These are phyloP conservation scores for Drosophila baimaii DNA, from an alignment of 1,140 invertebrate genomes.

Conservation along the genomic window DNA sequence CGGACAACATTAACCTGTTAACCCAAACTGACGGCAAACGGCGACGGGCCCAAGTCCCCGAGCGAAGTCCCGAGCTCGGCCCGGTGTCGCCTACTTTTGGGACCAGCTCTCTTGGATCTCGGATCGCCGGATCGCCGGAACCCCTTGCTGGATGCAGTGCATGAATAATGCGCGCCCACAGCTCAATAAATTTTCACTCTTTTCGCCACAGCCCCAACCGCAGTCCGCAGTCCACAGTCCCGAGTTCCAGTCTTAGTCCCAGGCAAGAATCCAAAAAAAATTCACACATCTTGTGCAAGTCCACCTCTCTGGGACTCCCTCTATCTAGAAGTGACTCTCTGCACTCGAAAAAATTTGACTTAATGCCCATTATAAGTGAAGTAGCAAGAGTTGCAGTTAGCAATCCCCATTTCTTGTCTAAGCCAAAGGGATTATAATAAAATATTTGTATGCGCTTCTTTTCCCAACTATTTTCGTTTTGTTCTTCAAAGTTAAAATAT, in stretches of 20 bases:
- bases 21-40: constrained; percentile 77
- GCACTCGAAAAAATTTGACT: constrained; percentile 14
- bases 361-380: background rate
- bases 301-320: constrained; percentile 22
- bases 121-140: constrained; percentile 21
- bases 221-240: constrained; percentile 8
- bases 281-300: constrained; percentile 74
- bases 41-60: constrained; percentile 55
- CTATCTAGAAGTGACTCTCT: constrained; percentile 9
- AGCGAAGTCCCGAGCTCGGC: constrained; percentile 48
- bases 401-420: background rate
- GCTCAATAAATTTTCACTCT: constrained; percentile 84
- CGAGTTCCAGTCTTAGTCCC: constrained; percentile 30
- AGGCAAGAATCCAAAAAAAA: constrained; percentile 54
- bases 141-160: constrained; percentile 58
- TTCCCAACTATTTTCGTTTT: background rate
- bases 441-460: background rate
- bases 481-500: too few relatives aligned
- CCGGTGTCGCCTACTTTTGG: constrained; percentile 77
- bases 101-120: constrained; percentile 23
- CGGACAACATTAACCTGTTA: constrained; percentile 82
- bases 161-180: constrained; percentile 84
- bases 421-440: background rate
- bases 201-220: constrained; percentile 71
- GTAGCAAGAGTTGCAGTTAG: background rate